Evolutionary conservation across 2,797 vertebrate genomes (phyloP), one percentile per base, ranked within the genome.

Genomic region (Mus spretus): DNA sequence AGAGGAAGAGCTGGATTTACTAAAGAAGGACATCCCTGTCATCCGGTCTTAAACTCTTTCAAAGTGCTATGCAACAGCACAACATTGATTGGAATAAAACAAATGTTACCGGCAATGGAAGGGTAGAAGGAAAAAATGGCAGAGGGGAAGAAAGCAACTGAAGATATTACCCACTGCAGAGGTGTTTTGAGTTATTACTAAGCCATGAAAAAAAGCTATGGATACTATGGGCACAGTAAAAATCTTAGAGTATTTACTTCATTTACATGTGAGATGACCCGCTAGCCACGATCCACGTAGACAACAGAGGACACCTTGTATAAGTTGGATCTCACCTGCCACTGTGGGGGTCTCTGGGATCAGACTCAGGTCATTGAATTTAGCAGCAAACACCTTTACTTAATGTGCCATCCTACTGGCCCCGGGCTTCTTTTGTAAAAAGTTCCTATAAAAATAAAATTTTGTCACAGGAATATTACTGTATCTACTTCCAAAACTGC

Each of bases 401-500:
- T 40, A n/a, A 1, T 20, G 31, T 34, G 50, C 78, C 11, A 14
- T 67, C 13, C 44, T 67, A 13, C 61, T 22, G 31, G 63, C 1
- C 3, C 83, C 86, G 10, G 65, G 87, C 70, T 63, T 77, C 53
- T 96, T 87, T 22, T 53, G 22, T 67, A 77, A 88, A 85, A 47
- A 59, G 79, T 94, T 79, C n/a, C 15, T 88, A 57, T 88, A 83
- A 89, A 89, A 85, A 86, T 70, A 47, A 4, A 85, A 72, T 34
- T 91, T 88, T 89, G 90, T 70, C 78, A 67, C 28, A 77, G 84
- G 26, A 92, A 83, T 82, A 47, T 82, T 61, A 92, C 26, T 85
- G 12, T 20, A 13, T 50, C 9, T 80, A 57, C 53, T 89, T 80
- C 31, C 12, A 44, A 70, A 31, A 75, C 74, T 77, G 28, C 26